These are phyloP conservation scores for Daphoenositta chrysoptera DNA, from an alignment of 2,113 vertebrate genomes.

Conservation along the genomic window DNA sequence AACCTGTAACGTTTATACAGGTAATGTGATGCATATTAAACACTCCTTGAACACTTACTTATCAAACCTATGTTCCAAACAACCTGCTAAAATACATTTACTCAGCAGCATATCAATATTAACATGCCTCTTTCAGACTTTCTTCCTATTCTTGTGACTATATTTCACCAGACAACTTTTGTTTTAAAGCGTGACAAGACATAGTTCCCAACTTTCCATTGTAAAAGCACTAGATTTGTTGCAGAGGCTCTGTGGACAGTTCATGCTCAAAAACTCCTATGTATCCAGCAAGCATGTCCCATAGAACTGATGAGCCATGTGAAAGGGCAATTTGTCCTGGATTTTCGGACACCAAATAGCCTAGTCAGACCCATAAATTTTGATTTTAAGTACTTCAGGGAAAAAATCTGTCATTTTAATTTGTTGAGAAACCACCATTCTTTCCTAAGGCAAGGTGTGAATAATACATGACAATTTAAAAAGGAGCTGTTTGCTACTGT, in stretches of 20 bases:
- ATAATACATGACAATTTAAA: constrained; percentile 41
- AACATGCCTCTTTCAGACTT: not conserved
- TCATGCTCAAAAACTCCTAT: not conserved
- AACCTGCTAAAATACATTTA: not conserved
- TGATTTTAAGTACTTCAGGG: not conserved
- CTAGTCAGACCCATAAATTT: constrained; percentile 12
- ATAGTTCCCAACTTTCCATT: not conserved
- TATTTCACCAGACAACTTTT: not conserved
- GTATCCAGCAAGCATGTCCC: not conserved
- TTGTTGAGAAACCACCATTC: not conserved
- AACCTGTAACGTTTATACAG: not conserved
- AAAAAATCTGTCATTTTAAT: constrained; percentile 48
- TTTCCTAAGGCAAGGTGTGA: constrained; percentile 26
- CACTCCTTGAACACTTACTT: not conserved
- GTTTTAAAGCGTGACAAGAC: not conserved
- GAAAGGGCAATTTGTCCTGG: constrained; percentile 21
- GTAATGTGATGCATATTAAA: not conserved
- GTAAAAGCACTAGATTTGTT: not conserved
- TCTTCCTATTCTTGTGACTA: not conserved
- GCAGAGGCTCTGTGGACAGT: not conserved
- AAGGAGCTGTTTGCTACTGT: constrained; percentile 14
- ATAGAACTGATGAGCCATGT: constrained; percentile 12
- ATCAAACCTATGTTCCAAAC: not conserved
- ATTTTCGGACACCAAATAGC: not conserved
- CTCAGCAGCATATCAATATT: not conserved